Percentiles rank a stretch among this genome's conserved stretches.
These are phyloP conservation scores for Phania funesta DNA, from an alignment of 2,888 invertebrate species.

Conservation along the genomic window DNA sequence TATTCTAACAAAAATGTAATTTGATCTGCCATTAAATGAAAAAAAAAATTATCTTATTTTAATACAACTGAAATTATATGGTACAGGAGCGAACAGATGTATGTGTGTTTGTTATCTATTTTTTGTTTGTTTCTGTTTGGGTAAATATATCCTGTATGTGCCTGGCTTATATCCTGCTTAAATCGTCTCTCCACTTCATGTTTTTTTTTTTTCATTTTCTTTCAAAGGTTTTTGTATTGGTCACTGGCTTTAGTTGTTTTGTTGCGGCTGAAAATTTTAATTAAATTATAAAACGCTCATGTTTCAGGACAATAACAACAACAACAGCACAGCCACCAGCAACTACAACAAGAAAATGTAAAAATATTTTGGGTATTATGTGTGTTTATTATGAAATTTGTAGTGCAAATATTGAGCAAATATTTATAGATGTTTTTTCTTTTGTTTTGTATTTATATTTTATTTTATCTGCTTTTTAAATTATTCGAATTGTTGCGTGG, in stretches of 20 bases:
- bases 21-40: slow-evolving; percentile 60
- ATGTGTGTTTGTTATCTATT: neutral
- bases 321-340: neutral
- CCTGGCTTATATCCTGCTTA: slow-evolving; percentile 55
- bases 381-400: slow-evolving; percentile 64
- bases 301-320: slow-evolving; percentile 43
- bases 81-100: neutral
- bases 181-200: neutral
- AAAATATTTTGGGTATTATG: slow-evolving; percentile 67
- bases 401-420: slow-evolving; percentile 64
- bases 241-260: slow-evolving; percentile 36
- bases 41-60: slow-evolving; percentile 39
- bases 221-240: slow-evolving; percentile 40
- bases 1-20: slow-evolving; percentile 36
- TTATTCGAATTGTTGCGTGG: neutral
- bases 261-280: slow-evolving; percentile 63
- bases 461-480: too few relatives aligned
- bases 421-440: slow-evolving; percentile 44
- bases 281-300: slow-evolving; percentile 67
- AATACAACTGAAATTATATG: slow-evolving; percentile 27
- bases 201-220: neutral
- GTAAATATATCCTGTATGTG: slow-evolving; percentile 42
- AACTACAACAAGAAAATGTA: slow-evolving; percentile 47
- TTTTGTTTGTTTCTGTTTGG: slow-evolving; percentile 34
- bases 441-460: neutral